Base-by-base conservation (phyloP, 2,113 vertebrate species). In the Epinephelus moara region DNA sequence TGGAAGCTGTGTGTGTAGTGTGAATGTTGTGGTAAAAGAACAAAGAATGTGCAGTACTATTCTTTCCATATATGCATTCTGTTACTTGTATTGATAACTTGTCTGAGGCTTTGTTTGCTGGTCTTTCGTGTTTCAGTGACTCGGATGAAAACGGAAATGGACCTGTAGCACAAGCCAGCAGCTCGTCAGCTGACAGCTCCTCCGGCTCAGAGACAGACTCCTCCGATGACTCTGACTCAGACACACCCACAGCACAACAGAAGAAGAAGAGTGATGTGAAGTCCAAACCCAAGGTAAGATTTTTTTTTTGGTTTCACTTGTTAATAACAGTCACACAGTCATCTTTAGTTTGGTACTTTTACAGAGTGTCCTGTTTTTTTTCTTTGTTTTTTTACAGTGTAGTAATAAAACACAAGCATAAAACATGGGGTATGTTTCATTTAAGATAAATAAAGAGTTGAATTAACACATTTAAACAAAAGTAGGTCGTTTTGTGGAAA, bases 141-240 rank as follows among this genome's bases (percentile, higher is more conserved):
- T 95, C 93, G 0, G 95, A 96, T 75, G 91, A 83, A 68, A 70
- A 81, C 21, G 64, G 80, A 4, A 78, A 94, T 15, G 88, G 71
- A 59, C 85, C 85, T 1, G 86, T 55, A 17, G 84, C 81, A 27
- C 82, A 79, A 61, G 89, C 85, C 1, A 93, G 94, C 47, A 91
- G 92, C 89, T 97, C 96, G 3, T 91, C 93, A 19, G 93, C 95
- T 52, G 95, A 95, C 64, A 95, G 91, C 89, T 97, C 96, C 59
- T 96, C 97, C 6, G 88, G 70, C 2, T 97, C 97, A 0, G 94
- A 94, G 42, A 96, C 96, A 0, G 96, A 95, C 49, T 96, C 96
- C 0, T 96, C 94, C 19, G 91, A 88, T 6, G 93, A 96, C 52
- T 90, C 93, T 0, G 93, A 93, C 25, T 94, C 91, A 0, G 92